Evolutionary conservation across 1,140 invertebrate species (phyloP).

Genomic region (Drosophila busckii): DNA sequence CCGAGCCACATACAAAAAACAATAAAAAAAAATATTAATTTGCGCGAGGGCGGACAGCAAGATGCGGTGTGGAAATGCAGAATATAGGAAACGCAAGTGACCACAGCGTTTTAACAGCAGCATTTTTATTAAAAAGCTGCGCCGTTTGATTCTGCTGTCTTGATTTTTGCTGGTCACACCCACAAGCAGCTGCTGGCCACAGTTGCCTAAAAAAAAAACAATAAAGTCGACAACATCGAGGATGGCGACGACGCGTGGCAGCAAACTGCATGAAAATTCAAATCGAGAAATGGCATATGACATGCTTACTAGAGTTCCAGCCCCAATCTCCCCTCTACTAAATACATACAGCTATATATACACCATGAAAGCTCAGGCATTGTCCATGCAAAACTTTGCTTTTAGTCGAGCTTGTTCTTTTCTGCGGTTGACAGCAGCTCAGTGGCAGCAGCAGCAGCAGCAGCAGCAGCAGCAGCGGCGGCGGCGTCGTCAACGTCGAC

Average conservation of each 20-base stretch:
- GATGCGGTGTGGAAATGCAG: background rate
- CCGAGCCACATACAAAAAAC: conserved; percentile 38
- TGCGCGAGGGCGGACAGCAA: conserved; percentile 16
- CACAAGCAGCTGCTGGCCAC: conserved; percentile 23
- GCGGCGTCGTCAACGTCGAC: conserved; percentile 11
- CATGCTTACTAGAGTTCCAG: conserved; percentile 5
- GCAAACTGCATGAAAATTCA: conserved; percentile 16
- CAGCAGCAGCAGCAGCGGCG: background rate
- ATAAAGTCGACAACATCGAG: conserved; percentile 1
- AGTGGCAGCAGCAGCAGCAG: background rate
- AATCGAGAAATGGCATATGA: conserved; percentile 32
- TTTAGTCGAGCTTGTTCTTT: conserved; percentile 50
- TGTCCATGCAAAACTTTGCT: conserved; percentile 63
- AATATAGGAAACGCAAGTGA: conserved; percentile 40
- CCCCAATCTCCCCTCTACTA: background rate
- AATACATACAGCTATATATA: background rate
- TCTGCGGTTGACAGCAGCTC: conserved; percentile 53
- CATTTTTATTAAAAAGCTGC: conserved; percentile 61
- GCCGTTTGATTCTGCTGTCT: conserved; percentile 27
- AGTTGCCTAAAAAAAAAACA: conserved; percentile 34
- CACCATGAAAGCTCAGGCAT: conserved; percentile 3
- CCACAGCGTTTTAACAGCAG: conserved; percentile 67
- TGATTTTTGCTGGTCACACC: conserved; percentile 46
- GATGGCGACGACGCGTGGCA: conserved; percentile 4
- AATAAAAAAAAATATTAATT: conserved; percentile 76